Base-by-base conservation (phyloP, 1,140 invertebrate species). In the Agrilus planipennis region DNA sequence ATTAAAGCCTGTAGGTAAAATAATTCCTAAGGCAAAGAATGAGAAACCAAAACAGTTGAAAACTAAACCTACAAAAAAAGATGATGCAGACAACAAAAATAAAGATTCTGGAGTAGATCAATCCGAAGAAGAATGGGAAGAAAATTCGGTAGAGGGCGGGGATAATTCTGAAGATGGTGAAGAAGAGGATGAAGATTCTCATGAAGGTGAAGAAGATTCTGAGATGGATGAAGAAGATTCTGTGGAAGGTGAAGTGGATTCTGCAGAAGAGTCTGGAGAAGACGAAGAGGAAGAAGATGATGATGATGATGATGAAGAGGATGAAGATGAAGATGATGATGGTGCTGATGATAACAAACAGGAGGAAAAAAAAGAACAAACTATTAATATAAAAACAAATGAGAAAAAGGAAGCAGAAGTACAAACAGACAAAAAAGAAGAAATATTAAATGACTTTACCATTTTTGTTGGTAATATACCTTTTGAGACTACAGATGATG, bases 381-480 rank as follows among this genome's bases (percentile, higher is more conserved):
- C 34, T 47, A 10, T 40, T 45, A 12, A 30, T 46, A 40, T 39
- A 34, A 41, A 52, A 40, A 20, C 42, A 50, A 19, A 10, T 42
- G 11, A 22, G 37, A 39, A 37, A 40, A 22, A 46, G 42, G 22
- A 31, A 38, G 32, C 9, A n/a, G 22, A 16, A 14, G 2, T 6
- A 25, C 12, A 3, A 7, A 25, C 7, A 14, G 15, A 18, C 29
- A 19, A 18, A 11, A 32, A 30, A 41, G 22, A 11, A 9, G 9
- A 48, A 41, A 28, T 34, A 41, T 3, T 10, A 63, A 58, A n/a
- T n/a, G n/a, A n/a, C n/a, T 67, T 57, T 43, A 62, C 68, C 34
- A 46, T 72, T 12, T 70, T 66, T 47, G 62, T 71, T 34, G 64
- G 65, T 42, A 71, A 71, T 57, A 42, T 71, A 31, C 52, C 65